Evolutionary conservation across 2,113 vertebrate genomes (phyloP).

Genomic region (Acanthochromis polyacanthus): DNA sequence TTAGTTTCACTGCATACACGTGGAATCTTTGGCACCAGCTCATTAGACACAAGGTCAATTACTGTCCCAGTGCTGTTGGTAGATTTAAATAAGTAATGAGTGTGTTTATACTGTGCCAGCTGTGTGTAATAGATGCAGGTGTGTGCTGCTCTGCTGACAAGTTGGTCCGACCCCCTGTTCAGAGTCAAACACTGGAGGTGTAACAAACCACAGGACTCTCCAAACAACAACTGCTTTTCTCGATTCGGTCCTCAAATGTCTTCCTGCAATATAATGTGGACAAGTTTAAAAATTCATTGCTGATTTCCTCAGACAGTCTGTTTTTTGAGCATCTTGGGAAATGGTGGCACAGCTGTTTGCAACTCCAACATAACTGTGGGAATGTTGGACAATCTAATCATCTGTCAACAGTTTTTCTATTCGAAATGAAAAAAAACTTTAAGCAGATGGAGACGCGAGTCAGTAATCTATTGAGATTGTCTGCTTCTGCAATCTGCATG

Average conservation of each 20-base stretch:
- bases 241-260: neutral
- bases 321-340: too few species aligned
- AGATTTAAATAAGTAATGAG: slow-evolving; percentile 30
- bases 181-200: neutral
- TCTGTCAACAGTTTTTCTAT: neutral
- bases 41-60: slow-evolving; percentile 15
- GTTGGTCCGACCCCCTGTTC: neutral
- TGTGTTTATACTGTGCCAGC: neutral
- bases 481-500: too few species aligned
- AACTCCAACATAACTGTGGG: neutral
- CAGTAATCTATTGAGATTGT: too few species aligned
- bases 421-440: too few species aligned
- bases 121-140: neutral
- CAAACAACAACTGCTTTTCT: neutral
- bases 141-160: neutral
- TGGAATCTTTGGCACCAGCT: neutral
- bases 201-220: neutral
- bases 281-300: neutral
- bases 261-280: neutral
- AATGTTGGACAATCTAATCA: neutral
- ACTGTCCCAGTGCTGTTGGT: neutral
- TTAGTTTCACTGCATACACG: neutral
- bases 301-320: neutral
- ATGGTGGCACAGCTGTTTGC: too few species aligned
- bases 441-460: too few species aligned